Evolutionary conservation across 2,113 vertebrate genomes (phyloP), one percentile per base, ranked within the genome.

Genomic region (Zapornia atra): DNA sequence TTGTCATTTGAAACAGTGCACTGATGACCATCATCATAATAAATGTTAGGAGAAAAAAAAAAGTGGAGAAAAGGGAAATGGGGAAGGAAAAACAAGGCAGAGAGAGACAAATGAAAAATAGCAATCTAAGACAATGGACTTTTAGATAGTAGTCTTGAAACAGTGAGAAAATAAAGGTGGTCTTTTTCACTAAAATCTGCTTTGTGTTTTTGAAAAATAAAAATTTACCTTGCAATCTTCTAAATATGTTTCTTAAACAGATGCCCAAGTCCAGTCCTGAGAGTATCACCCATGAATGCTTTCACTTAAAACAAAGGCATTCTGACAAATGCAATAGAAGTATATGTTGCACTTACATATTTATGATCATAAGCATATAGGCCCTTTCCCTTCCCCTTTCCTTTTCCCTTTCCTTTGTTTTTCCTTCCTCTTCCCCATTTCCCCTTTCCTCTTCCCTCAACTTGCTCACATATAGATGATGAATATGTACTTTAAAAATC

Each of bases 141-240:
- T 91, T 61, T 38, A 85, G 65, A 51, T 3, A 60, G 34, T 38
- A 65, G 21, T 51, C 12, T 38, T 44, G 16, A 65, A 78, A 51
- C 14, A 56, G 0, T 44, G 9, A 63, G 5, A 64, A 82, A 88
- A 65, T 28, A 36, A 81, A 33, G 19, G 1, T 6, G 0, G 0
- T 56, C 24, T 11, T 44, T 71, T 48, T 72, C 22, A 65, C 3
- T 60, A 15, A 89, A 89, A 34, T 60, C 15, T 33, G 0, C 10
- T 94, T 28, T 3, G 14, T 2, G 3, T 6, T 22, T 82, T 38
- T 44, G 5, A n/a, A 82, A 88, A 73, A 22, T 14, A 77, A 84
- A 42, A 59, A 44, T 1, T 9, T 56, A 9, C 18, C 84, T 81
- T 44, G 5, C 20, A 81, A 59, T 2, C 4, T 48, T 76, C 16